phyloP scores from a whole-genome alignment of 2,888 invertebrate genomes.

The Andrena praecox region DNA sequence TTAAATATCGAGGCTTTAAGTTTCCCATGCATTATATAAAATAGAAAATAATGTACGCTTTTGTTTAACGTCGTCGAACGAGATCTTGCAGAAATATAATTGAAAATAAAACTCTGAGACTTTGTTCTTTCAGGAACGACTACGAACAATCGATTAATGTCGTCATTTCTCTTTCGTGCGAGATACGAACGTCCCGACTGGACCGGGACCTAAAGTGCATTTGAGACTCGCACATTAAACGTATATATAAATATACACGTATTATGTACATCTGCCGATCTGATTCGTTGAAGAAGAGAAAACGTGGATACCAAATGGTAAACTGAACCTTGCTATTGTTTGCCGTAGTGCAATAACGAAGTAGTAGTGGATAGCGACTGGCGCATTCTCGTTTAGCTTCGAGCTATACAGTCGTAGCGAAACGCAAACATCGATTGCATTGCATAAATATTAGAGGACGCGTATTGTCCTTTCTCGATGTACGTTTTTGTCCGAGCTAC shows the following conservation, averaged over 20 bases:
- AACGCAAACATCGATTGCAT: slow-evolving; percentile 64
- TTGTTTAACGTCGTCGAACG: slow-evolving; percentile 59
- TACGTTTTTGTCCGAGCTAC: slow-evolving; percentile 42
- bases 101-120: slow-evolving; percentile 42
- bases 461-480: slow-evolving; percentile 32
- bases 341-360: slow-evolving; percentile 38
- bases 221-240: slow-evolving; percentile 43
- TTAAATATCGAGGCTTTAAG: slow-evolving; percentile 53
- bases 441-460: slow-evolving; percentile 49
- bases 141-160: not conserved
- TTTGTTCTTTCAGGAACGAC: slow-evolving; percentile 22
- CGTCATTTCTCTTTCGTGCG: not conserved
- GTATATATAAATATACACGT: slow-evolving; percentile 33
- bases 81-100: slow-evolving; percentile 63
- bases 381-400: slow-evolving; percentile 73
- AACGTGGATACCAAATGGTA: slow-evolving; percentile 11
- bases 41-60: slow-evolving; percentile 59
- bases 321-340: slow-evolving; percentile 42
- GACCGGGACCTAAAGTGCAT: slow-evolving; percentile 66
- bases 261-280: slow-evolving; percentile 48
- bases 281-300: slow-evolving; percentile 19
- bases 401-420: slow-evolving; percentile 73
- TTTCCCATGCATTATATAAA: slow-evolving; percentile 55
- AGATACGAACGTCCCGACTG: slow-evolving; percentile 53
- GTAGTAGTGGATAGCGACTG: slow-evolving; percentile 51